Base-by-base conservation (phyloP, 2,113 vertebrate species). In the Lophura nycthemera region DNA sequence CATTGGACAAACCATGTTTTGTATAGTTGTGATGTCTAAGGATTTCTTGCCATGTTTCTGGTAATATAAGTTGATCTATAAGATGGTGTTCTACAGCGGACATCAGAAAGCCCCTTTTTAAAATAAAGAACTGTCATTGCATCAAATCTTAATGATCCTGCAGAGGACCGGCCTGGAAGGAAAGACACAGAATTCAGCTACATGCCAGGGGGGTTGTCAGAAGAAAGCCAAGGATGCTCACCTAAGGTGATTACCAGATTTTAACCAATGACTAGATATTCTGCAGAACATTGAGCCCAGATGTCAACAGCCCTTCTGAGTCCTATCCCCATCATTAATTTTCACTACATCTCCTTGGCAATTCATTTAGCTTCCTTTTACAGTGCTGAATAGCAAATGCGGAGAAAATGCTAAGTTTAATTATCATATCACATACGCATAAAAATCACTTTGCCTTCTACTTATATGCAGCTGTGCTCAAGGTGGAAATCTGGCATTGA, bases 1-100 rank as follows among this genome's bases (percentile, higher is more conserved):
- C 94, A 96, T 93, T 3, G 75, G 95, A 95, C 82, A 94, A 92
- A 94, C 87, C 91, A 91, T 66, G 89, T 43, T 86, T 81, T 8
- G 27, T 93, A 54, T 86, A 92, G 85, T 86, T 94, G 79, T 11
- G 57, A 93, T 87, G 82, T 95, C 67, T 90, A 83, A 40, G 56
- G 69, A 21, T 90, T 93, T 92, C 73, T 29, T 52, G 63, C 50
- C 38, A 13, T 20, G 34, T 67, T 86, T 66, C 34, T 82, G 47
- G 74, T 70, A 89, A 69, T 76, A 86, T 10, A 38, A 91, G n/a
- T 22, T 81, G 42, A 61, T 84, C 57, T 38, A 65, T 65, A 82
- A 89, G 59, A 64, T 12, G 61, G 36, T 61, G 15, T 64, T 90
- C 86, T 85, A 88, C 75, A 56, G 59, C 36, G 79, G 74, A 74